Conservation (phyloP, 2,113 vertebrate genomes). For the Gopherus evgoodei region DNA sequence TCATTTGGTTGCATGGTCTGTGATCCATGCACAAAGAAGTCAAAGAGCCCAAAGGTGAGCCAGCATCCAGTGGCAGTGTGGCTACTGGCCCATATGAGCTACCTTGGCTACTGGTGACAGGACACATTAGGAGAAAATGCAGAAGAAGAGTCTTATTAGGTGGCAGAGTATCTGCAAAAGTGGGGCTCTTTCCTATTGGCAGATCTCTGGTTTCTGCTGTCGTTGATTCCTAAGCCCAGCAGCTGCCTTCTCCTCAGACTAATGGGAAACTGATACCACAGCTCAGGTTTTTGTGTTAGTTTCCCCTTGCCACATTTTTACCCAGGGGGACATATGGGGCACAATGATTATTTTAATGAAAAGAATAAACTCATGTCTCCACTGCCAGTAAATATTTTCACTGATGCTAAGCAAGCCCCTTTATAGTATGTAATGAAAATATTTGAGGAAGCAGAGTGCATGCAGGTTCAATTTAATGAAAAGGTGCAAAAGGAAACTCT, state of each 20-base stretch:
- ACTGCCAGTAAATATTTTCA: background rate
- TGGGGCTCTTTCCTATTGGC: background rate
- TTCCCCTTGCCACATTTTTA: background rate
- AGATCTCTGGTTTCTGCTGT: fast-evolving
- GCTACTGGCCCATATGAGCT: background rate
- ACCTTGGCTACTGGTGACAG: background rate
- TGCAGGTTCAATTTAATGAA: background rate
- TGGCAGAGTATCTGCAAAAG: background rate
- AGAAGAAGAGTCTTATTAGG: background rate
- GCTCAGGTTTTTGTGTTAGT: background rate
- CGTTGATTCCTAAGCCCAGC: background rate
- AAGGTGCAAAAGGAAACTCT: background rate
- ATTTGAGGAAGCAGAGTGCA: background rate
- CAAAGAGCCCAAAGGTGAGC: fast-evolving
- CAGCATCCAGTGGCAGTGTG: fast-evolving
- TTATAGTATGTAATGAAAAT: background rate
- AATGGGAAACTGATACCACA: background rate
- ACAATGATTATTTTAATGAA: background rate
- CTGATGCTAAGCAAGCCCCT: fast-evolving
- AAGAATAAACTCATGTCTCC: background rate
- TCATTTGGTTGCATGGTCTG: background rate
- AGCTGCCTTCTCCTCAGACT: background rate
- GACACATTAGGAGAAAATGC: background rate
- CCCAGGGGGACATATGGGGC: background rate
- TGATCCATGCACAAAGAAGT: background rate